Evolutionary conservation across 2,113 vertebrate genomes (phyloP).

Genomic region (Eira barbara): DNA sequence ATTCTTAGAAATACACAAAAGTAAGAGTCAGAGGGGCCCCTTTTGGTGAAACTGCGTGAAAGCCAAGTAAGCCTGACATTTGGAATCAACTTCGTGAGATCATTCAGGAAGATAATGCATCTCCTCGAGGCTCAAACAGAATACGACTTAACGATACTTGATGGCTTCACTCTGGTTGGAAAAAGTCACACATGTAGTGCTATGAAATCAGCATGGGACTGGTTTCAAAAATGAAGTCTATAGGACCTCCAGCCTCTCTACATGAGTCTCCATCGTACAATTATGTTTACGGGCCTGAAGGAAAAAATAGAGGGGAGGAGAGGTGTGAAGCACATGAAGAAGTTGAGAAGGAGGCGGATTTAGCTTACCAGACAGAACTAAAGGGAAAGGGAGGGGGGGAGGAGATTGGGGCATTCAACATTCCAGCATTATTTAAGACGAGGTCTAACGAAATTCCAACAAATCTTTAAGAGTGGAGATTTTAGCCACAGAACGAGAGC

Average conservation of each 20-base stretch:
- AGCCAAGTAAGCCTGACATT: not conserved
- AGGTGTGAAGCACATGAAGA: not conserved
- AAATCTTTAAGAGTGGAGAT: not conserved
- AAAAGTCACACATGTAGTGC: not conserved
- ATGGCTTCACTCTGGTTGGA: not conserved
- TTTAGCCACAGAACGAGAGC: not conserved
- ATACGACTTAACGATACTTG: not conserved
- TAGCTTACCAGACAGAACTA: slow-evolving; percentile 19
- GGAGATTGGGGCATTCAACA: not conserved
- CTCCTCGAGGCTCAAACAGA: not conserved
- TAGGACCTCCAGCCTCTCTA: slow-evolving; percentile 26
- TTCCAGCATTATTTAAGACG: slow-evolving; percentile 43
- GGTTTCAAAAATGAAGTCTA: not conserved
- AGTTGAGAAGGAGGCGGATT: not conserved
- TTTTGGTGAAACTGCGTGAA: not conserved
- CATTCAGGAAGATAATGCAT: not conserved
- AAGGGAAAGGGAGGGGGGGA: not conserved
- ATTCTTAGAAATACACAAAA: slow-evolving; percentile 8
- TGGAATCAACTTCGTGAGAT: not conserved
- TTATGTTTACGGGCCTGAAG: not conserved
- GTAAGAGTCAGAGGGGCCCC: not conserved
- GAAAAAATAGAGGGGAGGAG: slow-evolving; percentile 7
- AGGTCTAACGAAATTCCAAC: not conserved
- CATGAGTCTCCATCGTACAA: not conserved
- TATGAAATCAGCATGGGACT: not conserved